phyloP scores from a whole-genome alignment of 2,797 vertebrate genomes.

The Tragopan temminckii region DNA sequence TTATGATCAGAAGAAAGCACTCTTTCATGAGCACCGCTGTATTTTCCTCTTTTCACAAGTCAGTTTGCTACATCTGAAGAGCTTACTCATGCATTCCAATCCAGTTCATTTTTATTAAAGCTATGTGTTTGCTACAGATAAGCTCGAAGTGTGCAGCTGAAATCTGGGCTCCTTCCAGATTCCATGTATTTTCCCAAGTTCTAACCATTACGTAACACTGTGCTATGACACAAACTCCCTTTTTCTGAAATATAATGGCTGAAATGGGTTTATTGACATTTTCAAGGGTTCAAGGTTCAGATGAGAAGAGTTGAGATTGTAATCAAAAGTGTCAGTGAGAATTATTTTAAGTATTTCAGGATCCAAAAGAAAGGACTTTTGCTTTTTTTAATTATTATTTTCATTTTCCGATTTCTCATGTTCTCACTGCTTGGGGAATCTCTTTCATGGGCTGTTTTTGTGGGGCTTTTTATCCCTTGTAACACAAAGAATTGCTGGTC shows the following conservation, averaged over 20 bases:
- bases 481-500: background rate
- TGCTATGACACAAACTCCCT: conserved; percentile 48
- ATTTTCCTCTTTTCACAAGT: conserved; percentile 40
- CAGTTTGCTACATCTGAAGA: conserved; percentile 56
- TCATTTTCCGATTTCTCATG: background rate
- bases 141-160: conserved; percentile 58
- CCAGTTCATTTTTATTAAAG: conserved; percentile 65
- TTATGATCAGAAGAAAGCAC: conserved; percentile 19
- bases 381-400: background rate
- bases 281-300: conserved; percentile 70
- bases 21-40: conserved; percentile 8
- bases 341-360: conserved; percentile 36
- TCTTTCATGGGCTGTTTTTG: background rate
- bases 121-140: conserved; percentile 69
- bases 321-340: conserved; percentile 46
- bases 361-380: background rate
- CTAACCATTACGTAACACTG: conserved; percentile 49
- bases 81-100: conserved; percentile 59
- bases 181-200: conserved; percentile 49
- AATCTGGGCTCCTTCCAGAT: conserved; percentile 70
- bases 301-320: conserved; percentile 53
- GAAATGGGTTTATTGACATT: conserved; percentile 51
- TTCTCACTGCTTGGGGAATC: background rate
- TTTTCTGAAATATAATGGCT: conserved; percentile 66
- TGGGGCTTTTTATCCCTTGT: background rate